Evolutionary conservation across 2,797 vertebrate genomes (phyloP).

Genomic region (Melanotaenia trifasciata): DNA sequence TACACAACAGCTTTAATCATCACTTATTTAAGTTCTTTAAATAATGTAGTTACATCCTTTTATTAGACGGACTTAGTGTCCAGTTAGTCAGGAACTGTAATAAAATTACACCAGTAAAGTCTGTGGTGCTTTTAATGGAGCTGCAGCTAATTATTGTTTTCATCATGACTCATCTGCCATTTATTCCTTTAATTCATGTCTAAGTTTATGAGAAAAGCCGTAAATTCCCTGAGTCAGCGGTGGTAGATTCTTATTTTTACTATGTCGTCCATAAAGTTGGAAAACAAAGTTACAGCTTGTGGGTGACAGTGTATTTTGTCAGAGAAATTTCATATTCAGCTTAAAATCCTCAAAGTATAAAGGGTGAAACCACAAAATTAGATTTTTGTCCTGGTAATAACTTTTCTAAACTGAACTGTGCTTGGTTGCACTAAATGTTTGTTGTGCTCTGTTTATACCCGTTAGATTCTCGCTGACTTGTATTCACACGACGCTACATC

Average conservation of each 20-base stretch:
- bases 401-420: too few species aligned
- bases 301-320: too few species aligned
- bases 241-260: not conserved
- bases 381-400: too few species aligned
- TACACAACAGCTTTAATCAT: slow-evolving; percentile 1
- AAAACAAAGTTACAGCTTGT: too few species aligned
- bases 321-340: too few species aligned
- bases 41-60: slow-evolving; percentile 3
- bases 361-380: not conserved
- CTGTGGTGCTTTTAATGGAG: not conserved
- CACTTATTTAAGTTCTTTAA: slow-evolving; percentile 4
- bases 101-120: not conserved
- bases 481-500: too few species aligned
- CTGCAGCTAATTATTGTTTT: not conserved
- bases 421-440: too few species aligned
- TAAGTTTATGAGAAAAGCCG: not conserved
- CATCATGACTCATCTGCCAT: not conserved
- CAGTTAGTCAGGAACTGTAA: slow-evolving; percentile 3
- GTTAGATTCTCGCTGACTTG: too few species aligned
- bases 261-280: too few species aligned
- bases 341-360: not conserved
- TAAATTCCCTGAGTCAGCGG: not conserved
- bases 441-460: too few species aligned
- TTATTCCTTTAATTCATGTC: not conserved
- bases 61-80: not conserved